Evolutionary conservation across 2,797 vertebrate genomes (phyloP).

Genomic region (Eidolon dupreanum): DNA sequence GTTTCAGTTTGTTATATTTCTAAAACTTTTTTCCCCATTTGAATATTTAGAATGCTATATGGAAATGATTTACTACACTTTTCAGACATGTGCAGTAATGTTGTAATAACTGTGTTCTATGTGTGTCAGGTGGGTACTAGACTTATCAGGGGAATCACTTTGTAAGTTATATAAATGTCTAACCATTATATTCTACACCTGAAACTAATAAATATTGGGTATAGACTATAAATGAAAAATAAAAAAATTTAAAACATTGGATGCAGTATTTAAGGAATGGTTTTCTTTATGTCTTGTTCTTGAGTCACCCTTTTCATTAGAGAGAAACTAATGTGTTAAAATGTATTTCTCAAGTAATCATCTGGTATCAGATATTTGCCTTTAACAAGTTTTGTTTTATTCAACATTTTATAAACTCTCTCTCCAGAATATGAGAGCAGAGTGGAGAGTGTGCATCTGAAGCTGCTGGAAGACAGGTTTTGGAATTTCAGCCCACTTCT

Average conservation of each 20-base stretch:
- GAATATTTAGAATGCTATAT: neutral
- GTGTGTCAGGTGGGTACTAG: neutral
- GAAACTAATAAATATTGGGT: neutral
- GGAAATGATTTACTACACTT: neutral
- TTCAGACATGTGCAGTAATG: neutral
- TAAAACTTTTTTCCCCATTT: neutral
- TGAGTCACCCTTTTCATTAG: neutral
- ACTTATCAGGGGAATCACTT: neutral
- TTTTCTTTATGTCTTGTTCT: neutral
- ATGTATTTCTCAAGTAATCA: neutral
- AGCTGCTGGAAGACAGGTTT: neutral
- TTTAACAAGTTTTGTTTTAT: conserved; percentile 8
- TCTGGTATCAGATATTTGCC: neutral
- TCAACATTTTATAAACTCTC: neutral
- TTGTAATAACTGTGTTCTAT: neutral
- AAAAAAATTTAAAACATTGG: neutral
- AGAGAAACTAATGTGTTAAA: conserved; percentile 25
- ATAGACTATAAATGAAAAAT: neutral
- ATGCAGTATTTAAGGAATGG: neutral
- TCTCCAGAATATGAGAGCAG: neutral
- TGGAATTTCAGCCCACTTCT: neutral
- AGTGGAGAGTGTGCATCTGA: neutral
- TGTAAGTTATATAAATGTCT: neutral
- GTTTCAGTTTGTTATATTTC: conserved; percentile 7
- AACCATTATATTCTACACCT: neutral